These are phyloP conservation scores for Ormyrus labotus DNA, from an alignment of 2,888 invertebrate genomes.

Conservation along the genomic window DNA sequence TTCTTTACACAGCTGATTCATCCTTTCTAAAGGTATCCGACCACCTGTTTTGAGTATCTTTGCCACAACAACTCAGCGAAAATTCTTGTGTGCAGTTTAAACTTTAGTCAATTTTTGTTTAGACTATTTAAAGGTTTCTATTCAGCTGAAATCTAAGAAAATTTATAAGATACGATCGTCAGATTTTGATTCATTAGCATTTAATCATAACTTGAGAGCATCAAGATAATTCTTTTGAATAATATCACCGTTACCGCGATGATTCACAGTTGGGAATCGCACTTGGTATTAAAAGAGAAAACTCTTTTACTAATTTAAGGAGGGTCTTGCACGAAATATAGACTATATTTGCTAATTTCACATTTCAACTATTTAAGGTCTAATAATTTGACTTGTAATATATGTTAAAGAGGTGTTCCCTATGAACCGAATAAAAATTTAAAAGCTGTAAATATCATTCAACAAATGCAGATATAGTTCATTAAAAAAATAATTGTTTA, in stretches of 20 bases:
- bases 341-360: no score
- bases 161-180: conserved; percentile 48
- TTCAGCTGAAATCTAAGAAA: conserved; percentile 53
- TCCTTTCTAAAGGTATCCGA: conserved; percentile 32
- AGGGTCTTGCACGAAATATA: no score
- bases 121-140: conserved; percentile 38
- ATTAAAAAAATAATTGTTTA: no score
- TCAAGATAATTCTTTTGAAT: conserved; percentile 44
- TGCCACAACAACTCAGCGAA: conserved; percentile 40
- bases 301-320: no score
- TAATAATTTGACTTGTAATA: no score
- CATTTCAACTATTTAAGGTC: no score
- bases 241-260: conserved; percentile 22
- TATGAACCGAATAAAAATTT: no score
- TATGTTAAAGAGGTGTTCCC: no score
- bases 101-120: conserved; percentile 55
- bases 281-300: no score
- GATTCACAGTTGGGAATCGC: conserved; percentile 33
- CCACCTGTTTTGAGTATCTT: conserved; percentile 39
- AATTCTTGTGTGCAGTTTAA: conserved; percentile 37
- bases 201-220: conserved; percentile 50
- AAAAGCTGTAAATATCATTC: no score
- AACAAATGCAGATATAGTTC: no score
- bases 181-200: conserved; percentile 52
- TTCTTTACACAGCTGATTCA: conserved; percentile 48